These are phyloP conservation scores for Apodemia zela DNA, from an alignment of 2,888 invertebrate genomes.

Conservation along the genomic window DNA sequence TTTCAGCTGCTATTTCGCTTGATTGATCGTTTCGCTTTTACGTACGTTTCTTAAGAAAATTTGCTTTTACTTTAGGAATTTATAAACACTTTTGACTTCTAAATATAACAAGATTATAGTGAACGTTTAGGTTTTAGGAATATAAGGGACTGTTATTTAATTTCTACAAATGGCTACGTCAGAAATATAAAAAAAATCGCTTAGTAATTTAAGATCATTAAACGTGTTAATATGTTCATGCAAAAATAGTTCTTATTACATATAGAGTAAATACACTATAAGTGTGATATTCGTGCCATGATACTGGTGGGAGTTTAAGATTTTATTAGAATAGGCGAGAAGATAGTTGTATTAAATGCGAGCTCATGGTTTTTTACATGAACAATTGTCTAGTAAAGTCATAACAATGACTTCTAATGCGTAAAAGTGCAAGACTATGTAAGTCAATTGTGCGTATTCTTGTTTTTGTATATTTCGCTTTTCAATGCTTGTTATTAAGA, in stretches of 20 bases:
- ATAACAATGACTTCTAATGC: too few relatives aligned
- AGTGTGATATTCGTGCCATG: constrained; percentile 1
- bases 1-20: too few relatives aligned
- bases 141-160: neutral
- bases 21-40: too few relatives aligned
- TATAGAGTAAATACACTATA: neutral
- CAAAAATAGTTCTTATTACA: neutral
- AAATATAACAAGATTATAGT: too few relatives aligned
- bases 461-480: too few relatives aligned
- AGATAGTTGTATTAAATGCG: neutral
- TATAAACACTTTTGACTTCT: too few relatives aligned
- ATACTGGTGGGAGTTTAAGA: neutral
- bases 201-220: neutral
- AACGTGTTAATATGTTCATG: neutral
- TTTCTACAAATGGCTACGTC: neutral
- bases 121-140: neutral
- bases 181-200: neutral
- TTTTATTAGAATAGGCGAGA: neutral
- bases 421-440: too few relatives aligned
- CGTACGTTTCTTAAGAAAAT: too few relatives aligned
- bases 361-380: neutral
- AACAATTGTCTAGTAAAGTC: too few relatives aligned
- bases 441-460: too few relatives aligned
- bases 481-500: too few relatives aligned
- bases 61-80: too few relatives aligned